phyloP scores from a whole-genome alignment of 2,113 vertebrate genomes.

The Sula dactylatra region DNA sequence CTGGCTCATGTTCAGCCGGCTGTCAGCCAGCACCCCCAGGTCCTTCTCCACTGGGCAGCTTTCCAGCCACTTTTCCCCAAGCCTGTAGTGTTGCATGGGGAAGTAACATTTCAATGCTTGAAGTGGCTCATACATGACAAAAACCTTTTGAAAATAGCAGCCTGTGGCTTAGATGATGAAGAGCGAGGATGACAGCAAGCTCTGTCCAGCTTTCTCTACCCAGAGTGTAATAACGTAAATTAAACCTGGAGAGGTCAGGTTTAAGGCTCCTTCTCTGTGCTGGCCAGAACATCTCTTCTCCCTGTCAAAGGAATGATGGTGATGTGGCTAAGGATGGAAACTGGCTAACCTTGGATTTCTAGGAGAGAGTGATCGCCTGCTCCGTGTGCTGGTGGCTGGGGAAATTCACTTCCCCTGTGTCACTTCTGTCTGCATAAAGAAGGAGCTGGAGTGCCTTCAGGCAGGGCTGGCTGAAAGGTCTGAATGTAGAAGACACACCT shows the following conservation, averaged over 20 bases:
- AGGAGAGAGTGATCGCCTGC: not conserved
- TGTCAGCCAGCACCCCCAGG: too few relatives aligned
- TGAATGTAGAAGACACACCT: not conserved
- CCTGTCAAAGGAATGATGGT: not conserved
- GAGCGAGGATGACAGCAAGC: not conserved
- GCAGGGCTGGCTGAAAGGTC: not conserved
- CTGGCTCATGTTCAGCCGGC: too few relatives aligned
- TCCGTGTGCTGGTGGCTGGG: not conserved
- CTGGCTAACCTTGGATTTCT: not conserved
- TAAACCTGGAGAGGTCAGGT: not conserved
- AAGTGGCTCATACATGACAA: accelerated
- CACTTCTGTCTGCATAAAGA: not conserved
- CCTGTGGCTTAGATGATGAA: not conserved
- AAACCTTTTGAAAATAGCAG: not conserved
- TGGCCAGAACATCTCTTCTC: not conserved
- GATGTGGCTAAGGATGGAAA: not conserved
- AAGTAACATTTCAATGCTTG: not conserved
- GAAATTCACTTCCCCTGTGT: not conserved
- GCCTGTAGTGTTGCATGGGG: too few relatives aligned
- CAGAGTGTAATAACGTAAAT: not conserved
- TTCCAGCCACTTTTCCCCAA: too few relatives aligned
- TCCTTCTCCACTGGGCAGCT: too few relatives aligned
- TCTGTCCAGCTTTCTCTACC: not conserved
- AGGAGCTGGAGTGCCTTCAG: not conserved
- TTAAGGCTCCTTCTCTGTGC: not conserved